These are phyloP conservation scores for Steinernema khuongi DNA, from an alignment of 1,140 invertebrate genomes.

Conservation along the genomic window DNA sequence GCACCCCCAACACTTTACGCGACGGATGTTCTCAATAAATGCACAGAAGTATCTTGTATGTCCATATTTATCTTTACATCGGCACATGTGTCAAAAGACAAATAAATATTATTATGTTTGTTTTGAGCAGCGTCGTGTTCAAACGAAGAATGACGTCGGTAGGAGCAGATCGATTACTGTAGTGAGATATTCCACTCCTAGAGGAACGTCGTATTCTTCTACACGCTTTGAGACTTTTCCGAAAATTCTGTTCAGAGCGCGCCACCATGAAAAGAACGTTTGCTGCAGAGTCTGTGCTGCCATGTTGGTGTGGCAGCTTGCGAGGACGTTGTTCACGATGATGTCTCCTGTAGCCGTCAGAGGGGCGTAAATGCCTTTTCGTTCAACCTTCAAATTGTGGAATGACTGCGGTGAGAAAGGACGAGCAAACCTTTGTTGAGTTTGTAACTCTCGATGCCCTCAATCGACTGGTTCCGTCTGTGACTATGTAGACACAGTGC, in stretches of 20 bases:
- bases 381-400: constrained; percentile 18
- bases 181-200: constrained; percentile 28
- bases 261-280: constrained; percentile 42
- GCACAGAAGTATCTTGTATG: no score
- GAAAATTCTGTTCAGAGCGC: constrained; percentile 22
- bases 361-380: constrained; percentile 42
- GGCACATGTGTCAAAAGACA: no score
- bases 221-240: not conserved
- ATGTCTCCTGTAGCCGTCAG: constrained; percentile 45
- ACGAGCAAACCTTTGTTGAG: constrained; percentile 16
- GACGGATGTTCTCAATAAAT: no score
- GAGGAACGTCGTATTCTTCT: constrained; percentile 19
- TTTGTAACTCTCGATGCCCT: constrained; percentile 19
- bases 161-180: constrained; percentile 30
- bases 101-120: not conserved
- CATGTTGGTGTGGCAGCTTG: constrained; percentile 47
- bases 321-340: constrained; percentile 44
- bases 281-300: constrained; percentile 51
- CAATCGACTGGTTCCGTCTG: not conserved
- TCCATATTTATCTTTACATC: no score
- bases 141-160: constrained; percentile 18
- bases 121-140: not conserved
- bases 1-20: no score
- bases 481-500: constrained; percentile 22
- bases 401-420: constrained; percentile 11